phyloP scores from a whole-genome alignment of 92 coral and sea anemone species.

The Palythoa caribaeorum region DNA sequence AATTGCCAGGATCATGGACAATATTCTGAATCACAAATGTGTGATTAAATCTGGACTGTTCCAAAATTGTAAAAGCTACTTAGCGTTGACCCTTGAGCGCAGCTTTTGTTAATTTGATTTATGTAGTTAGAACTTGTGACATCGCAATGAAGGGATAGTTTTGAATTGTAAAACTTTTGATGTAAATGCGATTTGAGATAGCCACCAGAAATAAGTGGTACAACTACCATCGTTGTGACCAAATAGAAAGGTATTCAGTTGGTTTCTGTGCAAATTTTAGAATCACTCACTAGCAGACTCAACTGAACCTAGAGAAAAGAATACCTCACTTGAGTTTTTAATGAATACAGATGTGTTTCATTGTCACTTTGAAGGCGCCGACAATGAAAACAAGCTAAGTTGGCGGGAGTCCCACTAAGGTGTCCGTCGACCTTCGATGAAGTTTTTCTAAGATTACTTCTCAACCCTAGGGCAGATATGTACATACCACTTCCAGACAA shows the following conservation, averaged over 20 bases:
- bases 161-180: background rate
- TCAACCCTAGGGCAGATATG: background rate
- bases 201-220: background rate
- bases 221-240: background rate
- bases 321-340: constrained; percentile 35
- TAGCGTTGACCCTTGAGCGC: background rate
- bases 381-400: constrained; percentile 27
- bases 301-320: too few relatives aligned
- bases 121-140: background rate
- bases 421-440: background rate
- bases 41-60: background rate
- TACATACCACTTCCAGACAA: background rate
- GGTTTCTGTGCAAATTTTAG: background rate
- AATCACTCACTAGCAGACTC: background rate
- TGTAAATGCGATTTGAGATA: background rate
- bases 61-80: background rate
- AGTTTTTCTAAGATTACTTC: background rate
- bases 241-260: background rate
- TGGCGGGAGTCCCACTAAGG: background rate
- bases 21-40: background rate
- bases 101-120: background rate
- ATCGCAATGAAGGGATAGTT: background rate
- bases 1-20: background rate
- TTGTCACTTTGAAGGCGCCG: constrained; percentile 44
- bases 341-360: constrained; percentile 44